These are phyloP conservation scores for Hypsibius dujardini DNA, from an alignment of 1,140 invertebrate genomes.

Conservation along the genomic window DNA sequence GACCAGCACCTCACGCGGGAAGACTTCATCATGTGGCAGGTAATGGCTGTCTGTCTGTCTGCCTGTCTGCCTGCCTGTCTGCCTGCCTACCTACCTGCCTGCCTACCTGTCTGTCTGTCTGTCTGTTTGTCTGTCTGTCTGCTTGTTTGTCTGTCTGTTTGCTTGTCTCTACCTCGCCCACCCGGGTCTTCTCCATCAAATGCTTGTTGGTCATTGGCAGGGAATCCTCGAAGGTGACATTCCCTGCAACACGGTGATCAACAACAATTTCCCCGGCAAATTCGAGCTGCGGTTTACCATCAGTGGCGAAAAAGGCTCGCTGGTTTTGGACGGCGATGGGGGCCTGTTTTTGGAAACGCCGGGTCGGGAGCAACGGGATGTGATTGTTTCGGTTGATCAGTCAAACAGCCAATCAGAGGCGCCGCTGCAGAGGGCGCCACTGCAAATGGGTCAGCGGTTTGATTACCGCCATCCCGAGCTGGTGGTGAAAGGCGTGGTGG, in stretches of 20 bases:
- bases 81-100: no score
- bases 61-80: no score
- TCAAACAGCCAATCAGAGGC: not conserved
- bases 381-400: not conserved
- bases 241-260: not conserved
- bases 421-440: not conserved
- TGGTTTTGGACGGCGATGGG: not conserved
- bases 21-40: not conserved
- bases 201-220: no score
- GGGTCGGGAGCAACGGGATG: not conserved
- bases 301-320: not conserved
- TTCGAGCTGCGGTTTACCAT: constrained; percentile 11
- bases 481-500: not conserved
- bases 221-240: constrained; percentile 3
- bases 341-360: not conserved
- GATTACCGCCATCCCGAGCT: not conserved
- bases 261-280: constrained; percentile 1
- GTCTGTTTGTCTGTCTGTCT: no score
- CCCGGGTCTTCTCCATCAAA: no score
- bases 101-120: no score
- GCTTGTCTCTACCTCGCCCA: no score
- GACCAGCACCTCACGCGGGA: constrained; percentile 12
- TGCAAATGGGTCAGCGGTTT: not conserved
- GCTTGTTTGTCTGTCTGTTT: no score
- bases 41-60: no score